Evolutionary conservation across 2,113 vertebrate genomes (phyloP).

Genomic region (Myotis davidii): DNA sequence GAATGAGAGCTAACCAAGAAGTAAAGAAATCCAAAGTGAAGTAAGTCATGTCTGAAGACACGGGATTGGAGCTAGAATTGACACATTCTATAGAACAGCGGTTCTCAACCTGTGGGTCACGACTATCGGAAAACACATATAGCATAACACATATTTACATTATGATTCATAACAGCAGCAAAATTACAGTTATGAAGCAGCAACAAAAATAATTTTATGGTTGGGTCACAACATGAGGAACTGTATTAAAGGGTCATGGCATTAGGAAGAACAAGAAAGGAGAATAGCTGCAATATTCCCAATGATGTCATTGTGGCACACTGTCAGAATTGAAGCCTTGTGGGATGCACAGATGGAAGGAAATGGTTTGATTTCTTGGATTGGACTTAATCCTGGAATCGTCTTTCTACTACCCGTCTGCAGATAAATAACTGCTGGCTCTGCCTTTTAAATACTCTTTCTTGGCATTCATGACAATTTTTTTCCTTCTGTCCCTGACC

Average conservation of each 20-base stretch:
- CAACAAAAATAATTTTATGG: no score
- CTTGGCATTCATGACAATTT: background rate
- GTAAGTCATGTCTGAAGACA: background rate
- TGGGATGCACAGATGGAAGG: background rate
- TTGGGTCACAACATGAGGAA: no score
- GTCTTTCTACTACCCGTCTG: background rate
- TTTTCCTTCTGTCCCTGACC: background rate
- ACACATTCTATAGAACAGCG: rapidly evolving
- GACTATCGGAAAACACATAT: no score
- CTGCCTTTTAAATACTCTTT: background rate
- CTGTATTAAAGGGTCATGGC: no score
- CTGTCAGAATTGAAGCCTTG: background rate
- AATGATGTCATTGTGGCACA: background rate
- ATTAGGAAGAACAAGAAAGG: background rate
- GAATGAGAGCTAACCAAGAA: background rate
- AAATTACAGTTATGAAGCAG: no score
- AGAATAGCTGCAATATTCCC: background rate
- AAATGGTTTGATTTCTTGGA: background rate
- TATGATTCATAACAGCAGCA: no score
- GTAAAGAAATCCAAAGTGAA: background rate
- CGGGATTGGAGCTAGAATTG: background rate
- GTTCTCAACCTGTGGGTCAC: no score
- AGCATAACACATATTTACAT: no score
- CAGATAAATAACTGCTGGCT: background rate
- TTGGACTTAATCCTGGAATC: background rate